Percentiles rank a stretch among this genome's conserved stretches.
Evolutionary conservation across 2,888 invertebrate genomes (phyloP).

Genomic region (Allygus modestus): DNA sequence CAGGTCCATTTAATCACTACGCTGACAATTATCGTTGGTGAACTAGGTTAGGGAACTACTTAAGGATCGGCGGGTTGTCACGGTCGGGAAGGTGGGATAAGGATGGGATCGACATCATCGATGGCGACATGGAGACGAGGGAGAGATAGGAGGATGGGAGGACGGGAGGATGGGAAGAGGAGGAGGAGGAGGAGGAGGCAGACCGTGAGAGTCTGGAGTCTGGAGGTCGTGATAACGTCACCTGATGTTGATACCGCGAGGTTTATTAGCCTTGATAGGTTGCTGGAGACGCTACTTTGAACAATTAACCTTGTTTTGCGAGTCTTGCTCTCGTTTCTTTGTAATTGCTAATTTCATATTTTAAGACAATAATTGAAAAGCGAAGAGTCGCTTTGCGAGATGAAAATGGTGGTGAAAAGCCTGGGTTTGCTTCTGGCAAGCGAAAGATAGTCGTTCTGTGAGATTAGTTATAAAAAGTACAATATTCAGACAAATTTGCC

Average conservation of each 20-base stretch:
- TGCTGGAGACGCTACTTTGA: background rate
- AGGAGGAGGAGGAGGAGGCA: background rate
- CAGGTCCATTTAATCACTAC: background rate
- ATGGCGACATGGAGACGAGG: background rate
- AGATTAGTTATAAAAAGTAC: no score
- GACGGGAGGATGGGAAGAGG: background rate
- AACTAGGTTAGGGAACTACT: conserved; percentile 33
- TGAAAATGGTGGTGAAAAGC: no score
- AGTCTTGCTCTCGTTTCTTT: background rate
- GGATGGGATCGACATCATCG: background rate
- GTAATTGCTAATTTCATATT: no score
- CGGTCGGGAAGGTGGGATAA: conserved; percentile 21
- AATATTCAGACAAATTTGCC: no score
- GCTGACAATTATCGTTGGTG: background rate
- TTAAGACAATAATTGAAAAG: no score
- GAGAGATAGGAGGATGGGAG: background rate
- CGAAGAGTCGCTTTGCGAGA: no score
- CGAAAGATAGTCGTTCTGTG: no score
- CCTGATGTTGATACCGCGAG: background rate
- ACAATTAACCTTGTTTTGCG: background rate
- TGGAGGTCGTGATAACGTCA: conserved; percentile 23
- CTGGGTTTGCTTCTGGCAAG: no score
- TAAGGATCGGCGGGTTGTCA: background rate
- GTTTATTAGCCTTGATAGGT: background rate
- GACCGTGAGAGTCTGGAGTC: conserved; percentile 1